Evolutionary conservation across 2,888 invertebrate genomes (phyloP), one percentile per base, ranked within the genome.

Genomic region (Priapulus caudatus): DNA sequence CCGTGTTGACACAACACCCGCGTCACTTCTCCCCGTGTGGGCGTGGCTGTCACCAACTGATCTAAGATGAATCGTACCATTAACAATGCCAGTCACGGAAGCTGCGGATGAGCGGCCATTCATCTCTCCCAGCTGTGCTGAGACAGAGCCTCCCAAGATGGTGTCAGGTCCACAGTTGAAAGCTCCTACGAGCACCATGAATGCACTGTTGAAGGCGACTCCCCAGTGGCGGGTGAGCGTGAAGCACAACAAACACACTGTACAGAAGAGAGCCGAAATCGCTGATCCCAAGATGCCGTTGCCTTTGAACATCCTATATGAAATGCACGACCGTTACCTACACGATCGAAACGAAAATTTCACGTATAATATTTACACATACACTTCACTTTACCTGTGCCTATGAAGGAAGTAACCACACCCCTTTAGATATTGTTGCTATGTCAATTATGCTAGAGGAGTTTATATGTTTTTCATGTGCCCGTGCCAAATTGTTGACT

Each of bases 161-260:
- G 69, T 64, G 59, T 75, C 74, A 1, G 73, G 71, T 1, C 74
- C 74, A 59, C 73, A 72, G 58, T 73, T 72, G 50, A 71, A 70
- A 10, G 67, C 68, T 3, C 75, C 75, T 43, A 72, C 70, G 20
- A 72, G 49, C 19, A 69, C 60, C 63, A 74, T 65, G 53, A 71
- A 71, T 1, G 69, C 5, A 3, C 64, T 63, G 56, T 73, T 73
- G 55, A 69, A 65, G 2, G 63, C 43, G 3, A 66, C 55, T 20
- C 73, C 73, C 66, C 69, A 68, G 1, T 64, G 57, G 20, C 70
- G 65, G n/a, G 72, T 73, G 10, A 68, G 21, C 20, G 67, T 62
- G 56, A 74, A 74, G 2, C 67, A 52, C 2, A 68, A 53, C 52
- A 73, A 61, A 3, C 65, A 64, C 10, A 67, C 54, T 15, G 69